Evolutionary conservation across 1,140 invertebrate species (phyloP).

Genomic region (Psix sp.): DNA sequence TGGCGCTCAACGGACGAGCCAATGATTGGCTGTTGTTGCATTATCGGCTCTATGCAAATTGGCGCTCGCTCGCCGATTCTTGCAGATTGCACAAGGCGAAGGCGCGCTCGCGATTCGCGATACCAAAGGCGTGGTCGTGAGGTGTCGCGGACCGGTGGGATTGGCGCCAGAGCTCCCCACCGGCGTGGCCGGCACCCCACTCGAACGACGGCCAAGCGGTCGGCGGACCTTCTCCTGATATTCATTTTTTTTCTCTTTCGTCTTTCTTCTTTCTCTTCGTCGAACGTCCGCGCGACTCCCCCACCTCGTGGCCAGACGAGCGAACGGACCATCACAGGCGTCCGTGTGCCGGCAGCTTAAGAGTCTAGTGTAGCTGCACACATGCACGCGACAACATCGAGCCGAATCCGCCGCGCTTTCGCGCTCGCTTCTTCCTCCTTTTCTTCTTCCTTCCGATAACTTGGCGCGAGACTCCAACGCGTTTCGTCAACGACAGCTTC

Average conservation of each 20-base stretch:
- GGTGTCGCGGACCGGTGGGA: constrained; percentile 55
- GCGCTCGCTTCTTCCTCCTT: constrained; percentile 55
- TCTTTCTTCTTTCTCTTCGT: constrained; percentile 50
- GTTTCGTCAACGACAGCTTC: constrained; percentile 25
- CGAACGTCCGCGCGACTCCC: constrained; percentile 62
- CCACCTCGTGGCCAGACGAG: constrained; percentile 63
- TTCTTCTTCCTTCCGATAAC: constrained; percentile 59
- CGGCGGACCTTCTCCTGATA: constrained; percentile 60
- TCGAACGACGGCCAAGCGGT: constrained; percentile 55
- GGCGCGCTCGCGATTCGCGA: constrained; percentile 66
- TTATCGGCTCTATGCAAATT: constrained; percentile 68
- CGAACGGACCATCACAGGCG: constrained; percentile 60
- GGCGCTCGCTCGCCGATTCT: constrained; percentile 45
- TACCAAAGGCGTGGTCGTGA: constrained; percentile 58
- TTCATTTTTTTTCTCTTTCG: constrained; percentile 42
- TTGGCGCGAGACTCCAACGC: constrained; percentile 19
- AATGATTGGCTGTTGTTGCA: constrained; percentile 62
- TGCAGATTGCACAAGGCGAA: constrained; percentile 60
- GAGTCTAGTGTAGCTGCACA: constrained; percentile 72
- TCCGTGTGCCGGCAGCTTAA: constrained; percentile 64
- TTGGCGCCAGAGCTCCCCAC: constrained; percentile 66
- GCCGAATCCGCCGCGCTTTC: constrained; percentile 64
- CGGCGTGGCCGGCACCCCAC: constrained; percentile 33
- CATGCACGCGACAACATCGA: constrained; percentile 77
- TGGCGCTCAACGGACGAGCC: constrained; percentile 8